Evolutionary conservation across 2,113 vertebrate species (phyloP), one percentile per base, ranked within the genome.

Genomic region (Megaceryle maxima): DNA sequence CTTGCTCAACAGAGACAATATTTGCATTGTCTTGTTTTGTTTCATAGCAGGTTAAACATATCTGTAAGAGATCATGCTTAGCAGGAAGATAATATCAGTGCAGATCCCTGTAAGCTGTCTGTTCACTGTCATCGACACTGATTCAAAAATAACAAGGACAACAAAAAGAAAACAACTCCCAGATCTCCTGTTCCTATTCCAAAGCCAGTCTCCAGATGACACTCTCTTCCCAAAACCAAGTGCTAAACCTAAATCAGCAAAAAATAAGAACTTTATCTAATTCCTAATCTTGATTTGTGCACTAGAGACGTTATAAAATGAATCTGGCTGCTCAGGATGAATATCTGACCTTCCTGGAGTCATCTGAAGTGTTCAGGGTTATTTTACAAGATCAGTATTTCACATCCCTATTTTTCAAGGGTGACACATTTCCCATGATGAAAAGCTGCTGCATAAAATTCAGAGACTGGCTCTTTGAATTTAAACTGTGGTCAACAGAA

Each of bases 401-500:
- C 72, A 80, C n/a, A 51, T 62, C 29, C 64, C 80, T 55, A 70
- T 74, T 86, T 92, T 92, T 80, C 66, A 77, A 67, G 68, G 63
- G 67, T 90, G 87, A 88, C 79, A 60, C 29, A 81, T 60, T 83
- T 90, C 29, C 55, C 39, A 51, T 29, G 62, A 91, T 88, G 25
- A 83, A 85, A 88, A 86, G n/a, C 20, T 74, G 29, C 56, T 70
- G 14, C 29, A 78, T 67, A 64, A 83, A 86, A 67, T 21, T 73
- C 50, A 62, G 35, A 51, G 44, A 80, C 63, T 59, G 25, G 16
- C 13, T 48, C 25, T 75, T 88, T 85, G 43, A 82, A 46, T 80
- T 70, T 72, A 82, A 37, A 66, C 22, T 90, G 57, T 83, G 43
- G 69, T 84, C n/a, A 63, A 91, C 93, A 90, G 46, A 85, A 90